Percentiles rank a stretch among this genome's conserved stretches.
Conservation (phyloP, 2,113 vertebrate genomes). For the Scophthalmus maximus region DNA sequence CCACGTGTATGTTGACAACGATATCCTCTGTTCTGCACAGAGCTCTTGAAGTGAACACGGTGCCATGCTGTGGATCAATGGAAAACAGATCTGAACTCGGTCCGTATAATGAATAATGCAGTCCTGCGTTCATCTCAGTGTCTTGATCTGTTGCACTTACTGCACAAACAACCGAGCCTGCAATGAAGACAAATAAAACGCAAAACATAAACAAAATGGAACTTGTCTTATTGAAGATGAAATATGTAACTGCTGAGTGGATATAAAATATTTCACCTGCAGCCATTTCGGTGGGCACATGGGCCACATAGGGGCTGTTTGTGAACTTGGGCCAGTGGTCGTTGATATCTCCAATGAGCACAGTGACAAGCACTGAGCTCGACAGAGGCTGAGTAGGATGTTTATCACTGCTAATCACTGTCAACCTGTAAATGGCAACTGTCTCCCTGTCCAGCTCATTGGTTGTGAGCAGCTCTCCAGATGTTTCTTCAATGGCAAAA, state of each 20-base stretch:
- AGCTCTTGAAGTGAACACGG: slow-evolving; percentile 53
- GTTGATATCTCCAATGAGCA: slow-evolving; percentile 80
- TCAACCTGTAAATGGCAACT: slow-evolving; percentile 70
- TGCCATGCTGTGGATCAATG: slow-evolving; percentile 73
- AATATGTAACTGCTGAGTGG: neutral
- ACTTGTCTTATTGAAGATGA: neutral
- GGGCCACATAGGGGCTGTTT: slow-evolving; percentile 81
- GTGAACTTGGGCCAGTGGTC: slow-evolving; percentile 81
- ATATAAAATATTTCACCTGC: slow-evolving; percentile 70
- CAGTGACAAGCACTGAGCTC: slow-evolving; percentile 73
- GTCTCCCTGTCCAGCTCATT: slow-evolving; percentile 79
- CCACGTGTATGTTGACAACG: slow-evolving; percentile 72
- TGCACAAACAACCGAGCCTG: slow-evolving; percentile 80
- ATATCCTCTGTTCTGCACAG: slow-evolving; percentile 64
- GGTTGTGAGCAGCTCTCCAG: slow-evolving; percentile 78
- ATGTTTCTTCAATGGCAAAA: slow-evolving; percentile 78
- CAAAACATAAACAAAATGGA: neutral
- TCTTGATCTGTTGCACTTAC: slow-evolving; percentile 80
- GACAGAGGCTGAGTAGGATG: slow-evolving; percentile 72
- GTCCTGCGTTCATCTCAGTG: slow-evolving; percentile 76
- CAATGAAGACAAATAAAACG: neutral
- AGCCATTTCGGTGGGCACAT: slow-evolving; percentile 66
- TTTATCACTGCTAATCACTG: slow-evolving; percentile 71
- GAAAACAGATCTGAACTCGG: slow-evolving; percentile 71
- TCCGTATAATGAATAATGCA: slow-evolving; percentile 78